Conservation (phyloP, 2,888 invertebrate species). For the Rhingia campestris region DNA sequence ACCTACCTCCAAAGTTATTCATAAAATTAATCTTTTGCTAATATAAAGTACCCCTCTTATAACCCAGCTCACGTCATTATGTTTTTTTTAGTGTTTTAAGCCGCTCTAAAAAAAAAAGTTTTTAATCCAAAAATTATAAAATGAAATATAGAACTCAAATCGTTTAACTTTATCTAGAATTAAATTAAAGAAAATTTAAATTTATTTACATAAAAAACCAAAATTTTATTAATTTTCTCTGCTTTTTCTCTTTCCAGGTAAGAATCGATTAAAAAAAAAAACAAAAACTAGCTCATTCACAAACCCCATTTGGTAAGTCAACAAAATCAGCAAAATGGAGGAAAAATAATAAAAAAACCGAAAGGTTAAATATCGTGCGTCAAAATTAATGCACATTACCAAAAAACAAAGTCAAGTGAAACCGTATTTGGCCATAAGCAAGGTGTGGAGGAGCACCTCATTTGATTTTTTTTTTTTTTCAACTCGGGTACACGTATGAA, state of each 20-base stretch:
- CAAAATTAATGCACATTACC: constrained; percentile 31
- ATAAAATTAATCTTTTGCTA: no score
- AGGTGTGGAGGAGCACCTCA: constrained; percentile 31
- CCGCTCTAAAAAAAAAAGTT: no score
- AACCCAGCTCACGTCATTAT: no score
- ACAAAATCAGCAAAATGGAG: neutral
- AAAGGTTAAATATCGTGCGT: constrained; percentile 52
- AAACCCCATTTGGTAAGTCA: constrained; percentile 48
- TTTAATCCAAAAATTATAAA: no score
- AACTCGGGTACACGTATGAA: neutral
- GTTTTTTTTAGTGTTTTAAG: no score
- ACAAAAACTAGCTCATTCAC: constrained; percentile 2
- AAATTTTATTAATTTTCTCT: constrained; percentile 14
- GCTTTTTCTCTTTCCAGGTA: constrained; percentile 64
- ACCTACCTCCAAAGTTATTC: no score
- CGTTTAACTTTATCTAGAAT: neutral
- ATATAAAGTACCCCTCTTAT: no score
- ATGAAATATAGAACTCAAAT: no score
- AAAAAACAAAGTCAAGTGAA: constrained; percentile 3
- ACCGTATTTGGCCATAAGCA: constrained; percentile 29
- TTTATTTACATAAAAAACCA: constrained; percentile 15
- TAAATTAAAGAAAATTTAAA: constrained; percentile 17
- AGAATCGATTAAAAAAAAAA: constrained; percentile 26
- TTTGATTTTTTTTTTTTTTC: neutral
- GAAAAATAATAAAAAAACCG: neutral